These are phyloP conservation scores for Ptychobarbus kaznakovi DNA, from an alignment of 2,797 vertebrate species.

Conservation along the genomic window DNA sequence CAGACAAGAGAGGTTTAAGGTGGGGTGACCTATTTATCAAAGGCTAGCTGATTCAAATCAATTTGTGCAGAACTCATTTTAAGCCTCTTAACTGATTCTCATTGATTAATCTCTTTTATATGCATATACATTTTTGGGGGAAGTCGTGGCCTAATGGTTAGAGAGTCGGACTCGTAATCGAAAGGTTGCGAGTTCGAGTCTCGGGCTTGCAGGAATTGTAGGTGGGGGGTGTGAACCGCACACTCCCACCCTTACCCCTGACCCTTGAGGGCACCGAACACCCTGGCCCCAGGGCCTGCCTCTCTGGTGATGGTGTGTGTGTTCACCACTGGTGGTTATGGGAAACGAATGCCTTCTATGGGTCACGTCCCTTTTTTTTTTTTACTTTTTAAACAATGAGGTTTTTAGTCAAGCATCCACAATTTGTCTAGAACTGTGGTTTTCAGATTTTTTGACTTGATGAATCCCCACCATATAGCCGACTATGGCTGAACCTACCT, in stretches of 20 bases:
- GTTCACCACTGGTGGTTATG: too few species aligned
- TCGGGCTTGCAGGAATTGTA: too few species aligned
- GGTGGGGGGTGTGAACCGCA: too few species aligned
- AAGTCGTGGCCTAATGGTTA: too few species aligned
- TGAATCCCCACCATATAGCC: not conserved
- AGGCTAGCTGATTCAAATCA: not conserved
- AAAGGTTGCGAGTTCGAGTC: too few species aligned
- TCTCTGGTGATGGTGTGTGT: too few species aligned
- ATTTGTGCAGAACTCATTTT: not conserved
- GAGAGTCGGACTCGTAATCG: too few species aligned
- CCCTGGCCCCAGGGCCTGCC: too few species aligned
- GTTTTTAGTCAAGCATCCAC: not conserved
- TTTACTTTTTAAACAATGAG: not conserved
- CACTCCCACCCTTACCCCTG: too few species aligned
- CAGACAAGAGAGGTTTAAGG: not conserved
- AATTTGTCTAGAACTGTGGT: not conserved
- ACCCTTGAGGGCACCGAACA: too few species aligned
- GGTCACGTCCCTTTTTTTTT: too few species aligned
- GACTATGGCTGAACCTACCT: not conserved
- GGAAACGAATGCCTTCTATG: too few species aligned
- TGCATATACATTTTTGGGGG: not conserved
- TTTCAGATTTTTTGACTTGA: not conserved
- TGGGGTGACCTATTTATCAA: not conserved
- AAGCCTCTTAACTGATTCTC: constrained; percentile 4
- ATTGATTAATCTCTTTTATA: not conserved